Percentiles rank a stretch among this genome's conserved stretches.
These are phyloP conservation scores for Bacillus rossius DNA, from an alignment of 1,140 invertebrate species.

Conservation along the genomic window DNA sequence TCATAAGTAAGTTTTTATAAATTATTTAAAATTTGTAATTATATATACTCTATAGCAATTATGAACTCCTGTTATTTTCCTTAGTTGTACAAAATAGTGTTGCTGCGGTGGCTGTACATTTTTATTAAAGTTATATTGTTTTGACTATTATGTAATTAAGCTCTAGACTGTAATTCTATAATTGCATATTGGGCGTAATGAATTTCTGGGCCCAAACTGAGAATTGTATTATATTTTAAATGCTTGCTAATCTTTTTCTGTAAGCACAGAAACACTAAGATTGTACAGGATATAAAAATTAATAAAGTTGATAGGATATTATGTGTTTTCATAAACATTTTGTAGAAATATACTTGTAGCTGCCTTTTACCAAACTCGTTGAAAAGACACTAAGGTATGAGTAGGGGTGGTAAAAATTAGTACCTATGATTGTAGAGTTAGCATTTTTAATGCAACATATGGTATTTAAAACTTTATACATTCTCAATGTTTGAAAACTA, in stretches of 20 bases:
- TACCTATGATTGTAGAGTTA: no score
- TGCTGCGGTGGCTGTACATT: slow-evolving; percentile 15
- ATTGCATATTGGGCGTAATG: not conserved
- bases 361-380: no score
- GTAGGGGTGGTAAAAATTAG: no score
- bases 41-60: not conserved
- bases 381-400: no score
- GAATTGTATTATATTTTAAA: slow-evolving; percentile 16
- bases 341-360: no score
- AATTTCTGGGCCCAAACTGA: slow-evolving; percentile 3
- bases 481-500: no score
- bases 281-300: slow-evolving; percentile 14
- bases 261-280: slow-evolving; percentile 13
- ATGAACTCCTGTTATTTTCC: slow-evolving; percentile 5
- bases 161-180: not conserved
- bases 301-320: no score
- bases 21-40: slow-evolving; percentile 4
- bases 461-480: no score
- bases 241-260: slow-evolving; percentile 15
- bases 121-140: slow-evolving; percentile 10
- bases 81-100: slow-evolving; percentile 16
- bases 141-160: slow-evolving; percentile 8
- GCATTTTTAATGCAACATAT: no score
- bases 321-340: no score
- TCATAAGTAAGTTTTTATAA: slow-evolving; percentile 5